Evolutionary conservation across 2,113 vertebrate genomes (phyloP), one percentile per base, ranked within the genome.

Genomic region (Calonectris borealis): DNA sequence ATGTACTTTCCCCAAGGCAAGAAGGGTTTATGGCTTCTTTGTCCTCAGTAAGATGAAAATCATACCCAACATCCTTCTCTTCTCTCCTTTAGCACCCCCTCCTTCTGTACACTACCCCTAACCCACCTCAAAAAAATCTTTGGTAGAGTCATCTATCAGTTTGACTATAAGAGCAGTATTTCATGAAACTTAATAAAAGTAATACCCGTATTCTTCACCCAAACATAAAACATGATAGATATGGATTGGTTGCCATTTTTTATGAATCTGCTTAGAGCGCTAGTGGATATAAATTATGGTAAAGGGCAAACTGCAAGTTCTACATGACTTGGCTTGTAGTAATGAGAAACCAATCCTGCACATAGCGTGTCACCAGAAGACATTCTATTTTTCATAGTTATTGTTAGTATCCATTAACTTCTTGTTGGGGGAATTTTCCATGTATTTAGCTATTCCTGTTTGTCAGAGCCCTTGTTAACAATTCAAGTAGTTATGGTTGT

Each of bases 121-220:
- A 82, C 12, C 60, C 86, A 91, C 61, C 34, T 29, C 81, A 86
- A 95, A 95, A 96, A 93, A 60, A 72, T 24, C 48, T 77, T 80
- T 32, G 40, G 38, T 76, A 92, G 52, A 83, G 77, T 65, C 91
- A 94, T 77, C 52, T 91, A 85, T 46, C 80, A 89, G 54, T 90
- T 38, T 26, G 34, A 93, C 71, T 79, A 16, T 29, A 86, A 89
- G 68, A 94, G 34, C 15, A 93, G 83, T 93, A 94, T 94, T 96
- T 96, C 86, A 96, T 49, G 88, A 96, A 96, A 95, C 58, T 92
- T 96, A 92, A 96, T 96, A 94, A 83, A 97, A 96, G 66, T 88
- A 96, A 97, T 92, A 95, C 55, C 60, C 77, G 31, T 79, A 95
- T 91, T 95, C 73, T 97, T 98, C 65, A 85, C 57, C 69, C 76